Conservation (phyloP, 2,797 vertebrate species). For the Gorsachius magnificus region DNA sequence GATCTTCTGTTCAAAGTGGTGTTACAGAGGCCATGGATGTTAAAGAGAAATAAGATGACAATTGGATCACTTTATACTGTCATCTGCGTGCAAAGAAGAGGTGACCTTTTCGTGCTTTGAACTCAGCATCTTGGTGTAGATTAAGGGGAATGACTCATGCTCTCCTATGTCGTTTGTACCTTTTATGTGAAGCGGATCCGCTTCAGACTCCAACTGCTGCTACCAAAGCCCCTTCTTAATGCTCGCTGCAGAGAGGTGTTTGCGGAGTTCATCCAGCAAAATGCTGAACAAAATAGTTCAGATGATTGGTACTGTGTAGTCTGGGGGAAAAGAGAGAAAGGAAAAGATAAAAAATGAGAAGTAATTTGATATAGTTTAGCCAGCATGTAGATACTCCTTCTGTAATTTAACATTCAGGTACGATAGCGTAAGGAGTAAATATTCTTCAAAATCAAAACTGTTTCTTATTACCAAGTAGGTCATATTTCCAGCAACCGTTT, state of each 20-base stretch:
- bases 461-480: conserved; percentile 60
- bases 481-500: conserved; percentile 53
- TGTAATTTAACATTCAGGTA: conserved; percentile 39
- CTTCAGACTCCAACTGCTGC: conserved; percentile 6
- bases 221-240: background rate
- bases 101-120: conserved; percentile 7
- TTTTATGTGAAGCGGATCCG: background rate
- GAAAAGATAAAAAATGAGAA: background rate
- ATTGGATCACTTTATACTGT: background rate
- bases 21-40: background rate
- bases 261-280: background rate
- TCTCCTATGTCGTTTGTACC: background rate
- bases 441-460: conserved; percentile 31
- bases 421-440: conserved; percentile 38
- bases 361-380: background rate
- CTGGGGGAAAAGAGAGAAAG: background rate
- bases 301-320: background rate
- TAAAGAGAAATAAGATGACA: background rate
- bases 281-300: background rate
- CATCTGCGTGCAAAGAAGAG: background rate
- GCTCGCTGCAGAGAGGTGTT: background rate
- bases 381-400: background rate
- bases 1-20: background rate
- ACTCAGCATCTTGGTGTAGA: background rate
- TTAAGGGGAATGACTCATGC: conserved; percentile 16